Evolutionary conservation across 2,113 vertebrate genomes (phyloP), one percentile per base, ranked within the genome.

Genomic region (Ochotona curzoniae): DNA sequence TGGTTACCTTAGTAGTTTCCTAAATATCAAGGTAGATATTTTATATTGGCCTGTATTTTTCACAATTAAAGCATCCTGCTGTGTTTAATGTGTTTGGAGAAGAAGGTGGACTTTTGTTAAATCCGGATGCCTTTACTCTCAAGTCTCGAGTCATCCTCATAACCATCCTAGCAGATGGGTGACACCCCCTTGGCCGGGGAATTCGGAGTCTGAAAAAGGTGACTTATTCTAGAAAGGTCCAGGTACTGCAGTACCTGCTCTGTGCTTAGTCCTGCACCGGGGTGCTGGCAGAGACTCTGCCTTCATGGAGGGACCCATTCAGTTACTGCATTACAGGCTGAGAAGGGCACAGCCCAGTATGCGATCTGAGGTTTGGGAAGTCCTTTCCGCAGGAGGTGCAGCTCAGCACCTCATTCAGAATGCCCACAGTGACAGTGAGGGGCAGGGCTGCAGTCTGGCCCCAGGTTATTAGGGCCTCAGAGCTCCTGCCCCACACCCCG

Each of bases 11-110:
- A 51, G 49, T 83, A 20, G 64, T 66, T 83, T 78, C 51, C 79
- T 89, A 84, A 80, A 76, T 94, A 35, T 13, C 21, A 81, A 88
- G 7, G 25, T 79, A 47, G 28, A 67, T 88, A 21, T 8, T 78
- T 91, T 18, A 54, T 75, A 63, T 32, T 83, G 47, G 51, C 18
- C 1, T 28, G 15, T 14, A 2, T 71, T 93, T 93, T 80, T 69
- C 73, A 64, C 12, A 30, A 66, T 81, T 7, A 38, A 80, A 70
- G 32, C 51, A 28, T 64, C 17, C 44, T 60, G 25, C 78, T 79
- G 20, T 69, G 28, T 89, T 86, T 89, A 57, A 86, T 79, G 81
- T 51, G 26, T 69, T 85, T 63, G 10, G 71, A 76, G 21, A 93
- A 28, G 67, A 44, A 54, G 5, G 60, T 10, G 87, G 23, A 47